phyloP scores from a whole-genome alignment of 2,797 vertebrate genomes.

The Antennarius maculatus region DNA sequence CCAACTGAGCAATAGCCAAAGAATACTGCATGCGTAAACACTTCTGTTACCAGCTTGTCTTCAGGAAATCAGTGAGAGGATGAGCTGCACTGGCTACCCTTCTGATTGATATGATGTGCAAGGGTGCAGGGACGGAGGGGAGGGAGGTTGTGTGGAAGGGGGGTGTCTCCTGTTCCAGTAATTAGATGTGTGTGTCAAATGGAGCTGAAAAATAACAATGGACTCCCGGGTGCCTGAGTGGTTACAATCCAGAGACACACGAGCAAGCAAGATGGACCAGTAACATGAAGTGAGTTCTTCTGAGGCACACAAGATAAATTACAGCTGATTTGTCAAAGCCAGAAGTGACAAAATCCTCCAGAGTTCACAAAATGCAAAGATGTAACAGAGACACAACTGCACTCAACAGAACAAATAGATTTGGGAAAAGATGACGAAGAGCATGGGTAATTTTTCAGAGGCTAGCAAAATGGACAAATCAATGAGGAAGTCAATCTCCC shows the following conservation, averaged over 20 bases:
- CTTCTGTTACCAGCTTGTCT: conserved; percentile 50
- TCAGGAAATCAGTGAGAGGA: conserved; percentile 51
- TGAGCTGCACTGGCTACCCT: conserved; percentile 46
- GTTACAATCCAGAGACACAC: conserved; percentile 25
- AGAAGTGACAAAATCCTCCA: too few species aligned
- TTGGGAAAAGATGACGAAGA: conserved; percentile 43
- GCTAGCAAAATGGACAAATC: conserved; percentile 52
- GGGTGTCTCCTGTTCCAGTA: conserved; percentile 42
- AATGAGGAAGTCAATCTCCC: conserved; percentile 50
- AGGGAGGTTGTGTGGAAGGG: background rate
- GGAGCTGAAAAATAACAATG: conserved; percentile 47
- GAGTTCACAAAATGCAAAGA: background rate
- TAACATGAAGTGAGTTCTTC: conserved; percentile 20
- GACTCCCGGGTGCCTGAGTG: conserved; percentile 27
- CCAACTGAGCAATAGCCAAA: conserved; percentile 46
- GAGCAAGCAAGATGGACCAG: conserved; percentile 3
- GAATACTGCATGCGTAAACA: conserved; percentile 55
- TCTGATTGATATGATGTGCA: conserved; percentile 31
- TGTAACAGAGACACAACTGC: background rate
- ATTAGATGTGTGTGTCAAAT: conserved; percentile 61
- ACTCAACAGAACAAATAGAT: conserved; percentile 17
- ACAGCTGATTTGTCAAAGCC: conserved; percentile 9
- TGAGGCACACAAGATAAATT: conserved; percentile 2
- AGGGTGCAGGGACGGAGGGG: background rate
- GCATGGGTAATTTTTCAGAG: conserved; percentile 34